Percentiles rank a stretch among this genome's conserved stretches.
Conservation (phyloP, 64 coral and sea anemone genomes). For the Montipora sp. region DNA sequence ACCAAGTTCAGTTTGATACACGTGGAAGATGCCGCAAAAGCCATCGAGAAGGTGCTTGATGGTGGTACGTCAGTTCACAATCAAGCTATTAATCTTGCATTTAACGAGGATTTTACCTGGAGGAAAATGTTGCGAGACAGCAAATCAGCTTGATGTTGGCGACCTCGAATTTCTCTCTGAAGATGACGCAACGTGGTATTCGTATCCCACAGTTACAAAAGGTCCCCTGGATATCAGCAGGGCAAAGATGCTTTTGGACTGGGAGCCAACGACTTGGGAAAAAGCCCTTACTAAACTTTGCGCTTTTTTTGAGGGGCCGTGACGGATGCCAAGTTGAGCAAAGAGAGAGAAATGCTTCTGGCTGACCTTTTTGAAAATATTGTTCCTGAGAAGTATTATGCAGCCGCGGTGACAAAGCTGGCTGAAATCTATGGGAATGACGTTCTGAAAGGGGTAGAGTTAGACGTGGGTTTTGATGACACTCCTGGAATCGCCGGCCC, state of each 20-base stretch:
- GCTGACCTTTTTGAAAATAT: slow-evolving; percentile 87
- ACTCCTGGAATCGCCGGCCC: slow-evolving; percentile 67
- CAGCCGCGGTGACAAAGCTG: slow-evolving; percentile 58
- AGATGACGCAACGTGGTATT: slow-evolving; percentile 86
- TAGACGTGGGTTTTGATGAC: slow-evolving; percentile 78
- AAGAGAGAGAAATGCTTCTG: slow-evolving; percentile 89
- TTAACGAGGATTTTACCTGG: slow-evolving; percentile 90
- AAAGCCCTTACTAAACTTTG: slow-evolving; percentile 47
- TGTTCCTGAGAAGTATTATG: slow-evolving; percentile 80
- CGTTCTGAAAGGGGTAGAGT: slow-evolving; percentile 80
- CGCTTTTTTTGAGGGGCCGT: slow-evolving; percentile 89
- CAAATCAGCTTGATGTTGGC: slow-evolving; percentile 55
- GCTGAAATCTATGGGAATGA: slow-evolving; percentile 78
- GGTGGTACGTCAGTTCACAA: slow-evolving; percentile 72
- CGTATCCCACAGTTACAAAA: slow-evolving; percentile 87
- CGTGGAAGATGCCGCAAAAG: slow-evolving; percentile 90
- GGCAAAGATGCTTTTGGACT: slow-evolving; percentile 75
- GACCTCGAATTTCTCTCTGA: slow-evolving; percentile 76
- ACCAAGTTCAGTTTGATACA: slow-evolving; percentile 87
- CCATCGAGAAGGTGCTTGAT: slow-evolving; percentile 69
- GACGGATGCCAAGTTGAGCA: slow-evolving; percentile 69
- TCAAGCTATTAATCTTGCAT: slow-evolving; percentile 90
- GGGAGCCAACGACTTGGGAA: slow-evolving; percentile 88
- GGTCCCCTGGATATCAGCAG: slow-evolving; percentile 81
- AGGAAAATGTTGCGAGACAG: slow-evolving; percentile 75